Evolutionary conservation across 2,113 vertebrate species (phyloP), one percentile per base, ranked within the genome.

Genomic region (Protobothrops mucrosquamatus): DNA sequence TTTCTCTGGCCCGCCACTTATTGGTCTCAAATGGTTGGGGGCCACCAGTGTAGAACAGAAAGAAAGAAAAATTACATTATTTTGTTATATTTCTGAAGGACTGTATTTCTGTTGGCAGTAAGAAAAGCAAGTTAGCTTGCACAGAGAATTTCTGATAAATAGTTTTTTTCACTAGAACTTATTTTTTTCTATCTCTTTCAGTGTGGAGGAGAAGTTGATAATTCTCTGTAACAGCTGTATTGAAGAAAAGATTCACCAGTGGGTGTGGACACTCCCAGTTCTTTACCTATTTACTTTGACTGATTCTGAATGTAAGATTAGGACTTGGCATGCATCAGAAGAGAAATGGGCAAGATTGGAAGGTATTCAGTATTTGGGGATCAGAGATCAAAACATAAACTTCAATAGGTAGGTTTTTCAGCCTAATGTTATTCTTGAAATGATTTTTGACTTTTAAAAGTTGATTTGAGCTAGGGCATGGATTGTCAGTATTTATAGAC

Each of bases 261-360:
- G 97, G 97, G 90, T 98, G 55, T 96, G 96, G 94, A 4, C 87
- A 39, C 94, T 98, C 52, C 98, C 98, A 0, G 87, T 98, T 9
- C 92, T 98, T 91, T 97, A 98, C 91, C 69, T 56, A 22, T 89
- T 95, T 6, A 4, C 15, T 92, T 11, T 24, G 55, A 0, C 3
- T 9, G 91, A 87, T 0, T 69, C 4, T 2, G 39, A 20, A 54
- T 55, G 6, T 24, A n/a, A 15, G 48, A 52, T 34, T 87, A 64
- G 26, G 52, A 0, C 4, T 1, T 29, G 7, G 18, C 3, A 4
- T 7, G 89, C 96, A 61, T 24, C 0, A 0, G 97, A 94, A 90
- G 97, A 92, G 2, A 0, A 8, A 8, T 99, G 98, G 98, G 98
- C 98, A 5, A 98, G 98, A 88, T 96, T 99, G 7, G 94, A 97